Evolutionary conservation across 2,888 invertebrate genomes (phyloP).

Genomic region (Amitus sp.): DNA sequence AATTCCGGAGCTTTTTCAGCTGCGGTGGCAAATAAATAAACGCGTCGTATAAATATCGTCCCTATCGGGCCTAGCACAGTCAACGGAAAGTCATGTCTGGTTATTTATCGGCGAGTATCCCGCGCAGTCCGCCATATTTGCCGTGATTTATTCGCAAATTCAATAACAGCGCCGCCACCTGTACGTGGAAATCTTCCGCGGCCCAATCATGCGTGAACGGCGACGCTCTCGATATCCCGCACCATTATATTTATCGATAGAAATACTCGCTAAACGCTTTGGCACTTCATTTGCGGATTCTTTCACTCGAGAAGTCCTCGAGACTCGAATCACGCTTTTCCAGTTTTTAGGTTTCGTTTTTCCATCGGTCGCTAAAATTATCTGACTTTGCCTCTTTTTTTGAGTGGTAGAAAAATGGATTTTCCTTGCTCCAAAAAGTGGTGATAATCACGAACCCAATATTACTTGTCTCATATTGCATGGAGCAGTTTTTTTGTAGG

Average conservation of each 20-base stretch:
- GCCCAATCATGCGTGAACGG: constrained; percentile 2
- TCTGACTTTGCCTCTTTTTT: too few species aligned
- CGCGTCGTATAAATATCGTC: constrained; percentile 48
- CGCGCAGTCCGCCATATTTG: constrained; percentile 43
- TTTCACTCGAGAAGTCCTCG: neutral
- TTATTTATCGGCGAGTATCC: constrained; percentile 49
- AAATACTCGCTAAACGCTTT: neutral
- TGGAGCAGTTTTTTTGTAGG: too few species aligned
- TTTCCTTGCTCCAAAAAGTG: too few species aligned
- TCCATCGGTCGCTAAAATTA: too few species aligned
- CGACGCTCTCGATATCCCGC: constrained; percentile 2
- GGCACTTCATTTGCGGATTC: neutral
- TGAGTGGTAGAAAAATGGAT: too few species aligned
- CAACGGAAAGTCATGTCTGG: constrained; percentile 38
- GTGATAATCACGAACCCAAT: too few species aligned
- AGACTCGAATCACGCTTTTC: neutral
- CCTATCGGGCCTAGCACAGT: constrained; percentile 35
- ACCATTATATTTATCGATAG: constrained; percentile 3
- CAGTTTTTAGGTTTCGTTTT: too few species aligned
- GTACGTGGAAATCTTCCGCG: constrained; percentile 15
- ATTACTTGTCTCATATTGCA: too few species aligned
- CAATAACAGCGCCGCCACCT: constrained; percentile 42
- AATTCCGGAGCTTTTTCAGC: neutral
- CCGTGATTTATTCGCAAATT: constrained; percentile 52
- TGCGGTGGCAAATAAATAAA: constrained; percentile 44